A percentile compares a stretch with the other conserved stretches of the same genome.
These are phyloP conservation scores for Plebejus anna DNA, from an alignment of 2,888 invertebrate genomes.

Conservation along the genomic window DNA sequence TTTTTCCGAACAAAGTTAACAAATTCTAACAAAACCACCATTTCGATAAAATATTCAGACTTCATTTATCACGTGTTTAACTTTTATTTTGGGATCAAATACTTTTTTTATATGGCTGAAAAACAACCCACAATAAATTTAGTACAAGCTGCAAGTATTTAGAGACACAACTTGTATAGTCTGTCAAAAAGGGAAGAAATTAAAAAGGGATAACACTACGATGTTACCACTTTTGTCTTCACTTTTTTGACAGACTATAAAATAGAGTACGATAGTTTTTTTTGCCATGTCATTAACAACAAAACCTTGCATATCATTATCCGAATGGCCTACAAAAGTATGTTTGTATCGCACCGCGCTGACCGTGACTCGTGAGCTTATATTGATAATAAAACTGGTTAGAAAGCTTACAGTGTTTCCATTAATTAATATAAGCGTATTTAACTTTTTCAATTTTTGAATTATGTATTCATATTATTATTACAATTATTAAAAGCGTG, in stretches of 20 bases:
- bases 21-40: background rate
- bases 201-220: no score
- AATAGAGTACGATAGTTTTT: no score
- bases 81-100: background rate
- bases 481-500: background rate
- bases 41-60: background rate
- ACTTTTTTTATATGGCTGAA: background rate
- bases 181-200: no score
- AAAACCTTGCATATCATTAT: slow-evolving; percentile 31
- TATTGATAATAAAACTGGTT: background rate
- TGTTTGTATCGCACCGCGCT: slow-evolving; percentile 11
- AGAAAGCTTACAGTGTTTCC: background rate
- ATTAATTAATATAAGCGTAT: background rate
- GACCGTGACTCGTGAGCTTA: background rate
- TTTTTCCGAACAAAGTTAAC: background rate
- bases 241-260: no score
- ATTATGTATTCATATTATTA: background rate
- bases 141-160: background rate
- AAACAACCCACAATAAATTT: background rate
- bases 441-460: background rate
- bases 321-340: slow-evolving; percentile 12
- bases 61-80: background rate
- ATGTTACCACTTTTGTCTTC: no score
- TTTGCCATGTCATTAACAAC: no score
- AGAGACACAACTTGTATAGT: no score